Conservation (phyloP, 2,113 vertebrate genomes). For the Dicrurus megarhynchus region DNA sequence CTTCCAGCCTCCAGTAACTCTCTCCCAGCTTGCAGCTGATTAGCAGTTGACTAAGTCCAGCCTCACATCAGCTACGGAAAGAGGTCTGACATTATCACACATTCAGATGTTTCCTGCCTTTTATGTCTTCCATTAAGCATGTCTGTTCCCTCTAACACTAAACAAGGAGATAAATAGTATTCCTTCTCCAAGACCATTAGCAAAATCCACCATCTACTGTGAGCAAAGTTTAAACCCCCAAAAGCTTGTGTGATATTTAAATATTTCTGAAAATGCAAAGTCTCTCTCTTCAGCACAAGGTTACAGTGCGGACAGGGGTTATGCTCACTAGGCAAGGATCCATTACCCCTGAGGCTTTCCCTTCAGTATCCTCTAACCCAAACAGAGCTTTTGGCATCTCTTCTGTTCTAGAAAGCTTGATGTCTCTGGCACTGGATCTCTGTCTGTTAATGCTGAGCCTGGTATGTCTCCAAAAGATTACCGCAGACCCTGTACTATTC, state of each 20-base stretch:
- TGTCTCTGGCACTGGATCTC: slow-evolving; percentile 7
- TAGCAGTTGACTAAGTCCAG: neutral
- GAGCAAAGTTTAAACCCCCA: neutral
- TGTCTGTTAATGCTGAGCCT: slow-evolving; percentile 9
- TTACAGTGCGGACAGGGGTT: neutral
- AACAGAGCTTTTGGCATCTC: slow-evolving; percentile 42
- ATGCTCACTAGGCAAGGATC: neutral
- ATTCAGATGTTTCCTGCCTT: neutral
- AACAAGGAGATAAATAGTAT: neutral
- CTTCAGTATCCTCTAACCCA: slow-evolving; percentile 30
- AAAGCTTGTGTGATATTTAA: neutral
- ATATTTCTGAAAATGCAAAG: neutral
- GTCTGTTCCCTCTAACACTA: neutral
- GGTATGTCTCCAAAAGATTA: slow-evolving; percentile 44
- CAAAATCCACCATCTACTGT: neutral
- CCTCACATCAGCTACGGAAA: neutral
- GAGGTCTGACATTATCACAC: neutral
- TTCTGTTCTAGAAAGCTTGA: slow-evolving; percentile 19
- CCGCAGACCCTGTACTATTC: neutral
- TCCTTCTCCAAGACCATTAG: neutral
- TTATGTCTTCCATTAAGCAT: neutral
- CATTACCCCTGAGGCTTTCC: slow-evolving; percentile 19
- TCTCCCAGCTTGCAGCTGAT: neutral
- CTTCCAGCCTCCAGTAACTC: neutral
- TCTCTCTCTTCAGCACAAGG: neutral